These are phyloP conservation scores for Aleiodes sp. DNA, from an alignment of 1,140 invertebrate genomes.

Conservation along the genomic window DNA sequence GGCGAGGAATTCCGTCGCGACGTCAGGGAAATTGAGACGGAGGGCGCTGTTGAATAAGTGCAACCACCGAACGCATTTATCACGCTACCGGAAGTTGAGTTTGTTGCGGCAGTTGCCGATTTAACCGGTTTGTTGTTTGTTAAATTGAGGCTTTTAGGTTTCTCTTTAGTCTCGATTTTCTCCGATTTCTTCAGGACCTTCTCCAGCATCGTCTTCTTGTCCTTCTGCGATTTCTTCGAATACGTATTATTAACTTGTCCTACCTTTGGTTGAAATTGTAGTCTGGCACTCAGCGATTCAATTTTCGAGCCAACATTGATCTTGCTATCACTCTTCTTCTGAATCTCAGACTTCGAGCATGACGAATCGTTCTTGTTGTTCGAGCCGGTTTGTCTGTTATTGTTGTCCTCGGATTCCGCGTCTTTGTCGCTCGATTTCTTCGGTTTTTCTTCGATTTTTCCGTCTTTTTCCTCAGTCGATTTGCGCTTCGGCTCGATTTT, in stretches of 20 bases:
- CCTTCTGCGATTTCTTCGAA: slow-evolving; percentile 53
- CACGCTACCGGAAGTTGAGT: background rate
- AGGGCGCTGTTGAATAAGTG: background rate
- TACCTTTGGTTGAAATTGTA: slow-evolving; percentile 62
- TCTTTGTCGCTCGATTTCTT: background rate
- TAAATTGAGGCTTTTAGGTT: background rate
- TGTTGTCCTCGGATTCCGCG: background rate
- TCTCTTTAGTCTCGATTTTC: slow-evolving; percentile 25
- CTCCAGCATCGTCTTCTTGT: slow-evolving; percentile 46
- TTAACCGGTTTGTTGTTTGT: background rate
- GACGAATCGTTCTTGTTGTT: background rate
- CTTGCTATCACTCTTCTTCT: slow-evolving; percentile 30
- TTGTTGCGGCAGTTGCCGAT: background rate
- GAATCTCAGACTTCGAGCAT: slow-evolving; percentile 46
- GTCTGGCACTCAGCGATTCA: slow-evolving; percentile 59
- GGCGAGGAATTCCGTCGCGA: slow-evolving; percentile 13
- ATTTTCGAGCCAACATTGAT: slow-evolving; percentile 57
- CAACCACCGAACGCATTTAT: background rate
- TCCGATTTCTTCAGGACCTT: slow-evolving; percentile 42
- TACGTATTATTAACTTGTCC: slow-evolving; percentile 59
- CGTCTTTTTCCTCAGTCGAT: background rate
- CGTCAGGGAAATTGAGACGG: slow-evolving; percentile 13
- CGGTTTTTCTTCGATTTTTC: background rate
- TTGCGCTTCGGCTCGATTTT: background rate
- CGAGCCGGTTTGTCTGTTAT: background rate